Evolutionary conservation across 2,888 invertebrate genomes (phyloP).

Genomic region (Lasioglossum oenotherae): DNA sequence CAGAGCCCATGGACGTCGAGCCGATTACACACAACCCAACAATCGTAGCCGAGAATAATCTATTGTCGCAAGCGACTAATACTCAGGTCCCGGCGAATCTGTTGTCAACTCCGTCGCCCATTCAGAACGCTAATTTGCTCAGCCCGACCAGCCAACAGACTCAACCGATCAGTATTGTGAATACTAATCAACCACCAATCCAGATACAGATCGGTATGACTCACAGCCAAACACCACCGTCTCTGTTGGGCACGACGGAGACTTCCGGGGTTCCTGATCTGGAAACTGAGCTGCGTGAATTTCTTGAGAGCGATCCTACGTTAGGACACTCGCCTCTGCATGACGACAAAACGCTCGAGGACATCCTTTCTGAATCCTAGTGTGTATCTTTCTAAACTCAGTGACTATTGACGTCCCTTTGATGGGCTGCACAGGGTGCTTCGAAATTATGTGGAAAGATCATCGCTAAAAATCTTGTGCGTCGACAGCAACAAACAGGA

Average conservation of each 20-base stretch:
- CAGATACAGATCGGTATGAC: conserved; percentile 78
- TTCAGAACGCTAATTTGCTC: conserved; percentile 72
- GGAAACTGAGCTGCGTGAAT: conserved; percentile 90
- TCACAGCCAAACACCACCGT: conserved; percentile 74
- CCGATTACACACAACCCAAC: conserved; percentile 81
- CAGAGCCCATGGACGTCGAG: conserved; percentile 83
- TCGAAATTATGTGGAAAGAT: background rate
- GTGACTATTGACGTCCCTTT: background rate
- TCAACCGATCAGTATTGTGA: conserved; percentile 75
- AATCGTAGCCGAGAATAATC: conserved; percentile 77
- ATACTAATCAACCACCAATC: conserved; percentile 76
- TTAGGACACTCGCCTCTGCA: conserved; percentile 85
- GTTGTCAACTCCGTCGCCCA: conserved; percentile 72
- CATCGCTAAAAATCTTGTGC: background rate
- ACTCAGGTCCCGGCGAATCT: conserved; percentile 74
- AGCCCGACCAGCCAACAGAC: conserved; percentile 70
- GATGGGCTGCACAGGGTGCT: background rate
- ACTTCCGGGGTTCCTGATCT: conserved; percentile 86
- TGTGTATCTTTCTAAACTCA: conserved; percentile 7
- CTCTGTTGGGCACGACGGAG: conserved; percentile 75
- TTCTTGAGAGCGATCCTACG: conserved; percentile 89
- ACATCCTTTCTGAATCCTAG: conserved; percentile 83
- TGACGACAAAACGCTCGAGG: conserved; percentile 83
- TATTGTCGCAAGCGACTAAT: conserved; percentile 70
- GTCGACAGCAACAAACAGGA: background rate